phyloP scores from a whole-genome alignment of 2,113 vertebrate species.

The Ranitomeya imitator region DNA sequence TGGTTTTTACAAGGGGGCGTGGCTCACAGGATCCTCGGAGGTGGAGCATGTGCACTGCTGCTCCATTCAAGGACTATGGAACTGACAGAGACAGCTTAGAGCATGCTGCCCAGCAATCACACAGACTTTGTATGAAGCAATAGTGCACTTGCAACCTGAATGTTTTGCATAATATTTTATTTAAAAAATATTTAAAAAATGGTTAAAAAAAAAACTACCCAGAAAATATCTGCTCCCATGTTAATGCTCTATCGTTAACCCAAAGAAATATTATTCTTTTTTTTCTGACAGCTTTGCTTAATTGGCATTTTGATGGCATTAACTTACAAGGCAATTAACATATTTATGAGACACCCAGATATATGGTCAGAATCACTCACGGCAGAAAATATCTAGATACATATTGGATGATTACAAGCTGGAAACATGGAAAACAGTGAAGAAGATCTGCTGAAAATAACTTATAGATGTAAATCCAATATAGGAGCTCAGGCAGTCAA shows the following conservation, averaged over 20 bases:
- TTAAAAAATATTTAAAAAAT: no score
- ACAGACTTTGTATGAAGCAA: no score
- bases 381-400: neutral
- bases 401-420: neutral
- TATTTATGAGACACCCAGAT: constrained; percentile 50
- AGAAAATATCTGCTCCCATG: neutral
- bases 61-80: no score
- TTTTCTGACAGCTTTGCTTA: constrained; percentile 36
- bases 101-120: no score
- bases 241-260: constrained; percentile 19
- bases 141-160: no score
- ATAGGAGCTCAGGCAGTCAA: no score
- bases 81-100: no score
- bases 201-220: neutral
- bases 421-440: neutral
- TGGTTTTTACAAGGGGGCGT: no score
- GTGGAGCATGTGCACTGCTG: no score
- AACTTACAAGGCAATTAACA: constrained; percentile 49
- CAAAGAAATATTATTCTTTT: constrained; percentile 28
- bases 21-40: no score
- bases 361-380: constrained; percentile 28
- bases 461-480: neutral
- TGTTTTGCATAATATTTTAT: neutral
- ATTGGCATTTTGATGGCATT: constrained; percentile 52
- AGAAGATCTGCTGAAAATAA: neutral